phyloP scores from a whole-genome alignment of 2,888 invertebrate species.

The Sphaerophoria taeniata region DNA sequence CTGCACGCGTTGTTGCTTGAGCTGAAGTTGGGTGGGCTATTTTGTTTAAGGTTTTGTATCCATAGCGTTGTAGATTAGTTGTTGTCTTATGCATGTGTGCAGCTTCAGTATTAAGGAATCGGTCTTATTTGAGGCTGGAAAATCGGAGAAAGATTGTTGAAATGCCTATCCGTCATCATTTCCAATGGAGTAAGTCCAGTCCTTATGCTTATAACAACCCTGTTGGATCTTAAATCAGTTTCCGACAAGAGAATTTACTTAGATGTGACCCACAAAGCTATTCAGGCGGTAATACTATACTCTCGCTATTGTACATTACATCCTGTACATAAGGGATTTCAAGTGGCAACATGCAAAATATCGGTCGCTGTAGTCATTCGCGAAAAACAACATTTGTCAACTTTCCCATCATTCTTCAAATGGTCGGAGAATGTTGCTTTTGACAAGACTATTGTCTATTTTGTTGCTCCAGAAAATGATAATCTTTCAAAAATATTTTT shows the following conservation, averaged over 20 bases:
- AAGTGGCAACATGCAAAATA: conserved; percentile 11
- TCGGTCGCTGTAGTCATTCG: conserved; percentile 47
- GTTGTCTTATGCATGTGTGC: conserved; percentile 45
- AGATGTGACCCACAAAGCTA: conserved; percentile 45
- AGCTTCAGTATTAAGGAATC: too few relatives aligned
- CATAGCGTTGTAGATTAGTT: too few relatives aligned
- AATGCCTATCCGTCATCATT: too few relatives aligned
- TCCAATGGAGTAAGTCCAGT: too few relatives aligned
- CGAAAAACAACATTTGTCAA: conserved; percentile 73
- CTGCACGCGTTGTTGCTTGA: conserved; percentile 18
- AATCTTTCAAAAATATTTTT: not conserved
- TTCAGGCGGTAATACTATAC: too few relatives aligned
- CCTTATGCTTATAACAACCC: too few relatives aligned
- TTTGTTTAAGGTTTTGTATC: not conserved
- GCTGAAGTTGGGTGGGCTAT: conserved; percentile 64
- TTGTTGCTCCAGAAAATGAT: conserved; percentile 42
- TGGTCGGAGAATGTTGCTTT: conserved; percentile 19
- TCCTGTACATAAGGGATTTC: too few relatives aligned
- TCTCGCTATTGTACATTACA: too few relatives aligned
- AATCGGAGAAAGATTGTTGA: too few relatives aligned
- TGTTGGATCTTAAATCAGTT: too few relatives aligned
- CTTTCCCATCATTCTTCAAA: conserved; percentile 68
- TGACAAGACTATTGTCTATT: conserved; percentile 53
- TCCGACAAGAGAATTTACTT: too few relatives aligned
- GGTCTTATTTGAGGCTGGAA: too few relatives aligned